Evolutionary conservation across 2,888 invertebrate genomes (phyloP), one percentile per base, ranked within the genome.

Genomic region (Melipona bicolor): DNA sequence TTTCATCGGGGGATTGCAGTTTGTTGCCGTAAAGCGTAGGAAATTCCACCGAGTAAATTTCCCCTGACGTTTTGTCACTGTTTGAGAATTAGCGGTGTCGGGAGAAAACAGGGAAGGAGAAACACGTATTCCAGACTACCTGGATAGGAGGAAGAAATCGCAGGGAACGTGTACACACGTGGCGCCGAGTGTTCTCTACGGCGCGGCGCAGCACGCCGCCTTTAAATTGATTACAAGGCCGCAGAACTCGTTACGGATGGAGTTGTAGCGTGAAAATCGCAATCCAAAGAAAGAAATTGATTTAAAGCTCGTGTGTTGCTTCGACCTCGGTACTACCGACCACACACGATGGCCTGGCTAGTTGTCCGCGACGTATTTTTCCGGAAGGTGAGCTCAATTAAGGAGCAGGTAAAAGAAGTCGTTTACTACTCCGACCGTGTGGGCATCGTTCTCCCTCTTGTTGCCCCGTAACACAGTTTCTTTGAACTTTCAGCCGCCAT

Each of bases 301-400:
- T 87, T 86, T 81, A 79, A 81, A 87, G 71, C 52, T 85, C 75
- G 56, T 54, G 56, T 54, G 67, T 68, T 59, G 59, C 67, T 59
- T 24, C 32, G 32, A 36, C 36, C 36, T 32, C 32, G n/a, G 67
- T 69, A 27, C 36, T n/a, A n/a, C 21, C 49, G 52, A 49, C 59
- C 43, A 43, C 59, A 59, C 59, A 68, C 71, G 71, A 75, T 50
- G 79, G 32, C 19, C 43, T 43, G 76, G 59, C 56, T 69, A 59
- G 56, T 79, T 74, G 64, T 79, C 81, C 24, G 65, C 36, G 50
- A 74, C 70, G 77, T 70, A 54, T 61, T 72, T 73, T 11, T 43
- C 36, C 32, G 50, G 62, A 84, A 79, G 78, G 84, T 68, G 79
- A 84, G 75, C 71, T 78, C 71, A 68, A 82, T 84, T 61, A 59